Conservation (phyloP, 23 tunicate species). For the Ciona savignyi region DNA sequence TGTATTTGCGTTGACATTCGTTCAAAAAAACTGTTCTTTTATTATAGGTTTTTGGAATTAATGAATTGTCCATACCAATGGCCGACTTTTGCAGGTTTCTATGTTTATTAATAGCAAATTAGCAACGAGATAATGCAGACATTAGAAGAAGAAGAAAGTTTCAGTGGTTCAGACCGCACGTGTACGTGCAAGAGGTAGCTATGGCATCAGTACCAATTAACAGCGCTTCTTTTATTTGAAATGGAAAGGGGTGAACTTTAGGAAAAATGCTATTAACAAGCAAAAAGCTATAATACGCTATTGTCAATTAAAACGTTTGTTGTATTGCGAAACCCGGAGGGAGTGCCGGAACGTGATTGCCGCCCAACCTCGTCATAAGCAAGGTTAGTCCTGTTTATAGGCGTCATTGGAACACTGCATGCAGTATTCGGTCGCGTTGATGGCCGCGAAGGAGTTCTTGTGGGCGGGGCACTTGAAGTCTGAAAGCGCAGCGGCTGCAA, state of each 20-base stretch:
- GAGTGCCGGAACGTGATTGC: not conserved
- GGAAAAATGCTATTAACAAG: not conserved
- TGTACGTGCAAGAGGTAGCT: not conserved
- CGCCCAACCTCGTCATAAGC: not conserved
- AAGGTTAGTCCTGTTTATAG: not conserved
- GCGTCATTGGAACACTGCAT: constrained; percentile 31
- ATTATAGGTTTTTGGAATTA: no score
- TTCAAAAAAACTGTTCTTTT: not conserved
- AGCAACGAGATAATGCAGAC: not conserved
- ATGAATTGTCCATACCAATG: no score
- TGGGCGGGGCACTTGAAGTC: constrained; percentile 17
- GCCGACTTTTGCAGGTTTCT: no score
- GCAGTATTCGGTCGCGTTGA: constrained; percentile 39
- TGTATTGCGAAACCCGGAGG: not conserved
- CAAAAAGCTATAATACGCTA: not conserved
- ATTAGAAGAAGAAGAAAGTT: not conserved
- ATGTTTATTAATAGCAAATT: no score
- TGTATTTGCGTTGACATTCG: not conserved
- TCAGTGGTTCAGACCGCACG: not conserved
- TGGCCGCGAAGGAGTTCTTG: constrained; percentile 16
- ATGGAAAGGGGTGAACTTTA: not conserved
- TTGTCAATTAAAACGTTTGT: not conserved
- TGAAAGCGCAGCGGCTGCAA: not conserved
- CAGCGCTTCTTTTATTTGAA: not conserved
- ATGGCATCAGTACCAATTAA: not conserved